phyloP scores from a whole-genome alignment of 2,888 invertebrate species.

The Heliconius sara region DNA sequence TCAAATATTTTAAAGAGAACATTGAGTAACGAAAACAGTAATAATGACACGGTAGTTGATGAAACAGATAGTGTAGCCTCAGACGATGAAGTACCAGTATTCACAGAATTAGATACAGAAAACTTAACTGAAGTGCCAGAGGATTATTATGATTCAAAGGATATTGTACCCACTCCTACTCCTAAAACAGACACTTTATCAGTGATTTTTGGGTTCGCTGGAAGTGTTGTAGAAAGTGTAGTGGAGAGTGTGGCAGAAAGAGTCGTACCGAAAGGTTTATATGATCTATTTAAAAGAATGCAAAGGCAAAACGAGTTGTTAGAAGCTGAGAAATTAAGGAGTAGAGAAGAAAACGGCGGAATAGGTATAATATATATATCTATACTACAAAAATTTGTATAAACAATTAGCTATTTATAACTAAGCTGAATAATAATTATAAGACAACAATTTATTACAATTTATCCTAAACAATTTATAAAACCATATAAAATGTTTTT shows the following conservation, averaged over 20 bases:
- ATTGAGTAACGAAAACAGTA: slow-evolving; percentile 48
- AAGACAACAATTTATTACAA: too few relatives aligned
- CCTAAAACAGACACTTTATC: slow-evolving; percentile 76
- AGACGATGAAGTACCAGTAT: slow-evolving; percentile 65
- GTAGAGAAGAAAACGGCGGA: slow-evolving; percentile 80
- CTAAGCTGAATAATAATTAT: too few relatives aligned
- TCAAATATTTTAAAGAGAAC: slow-evolving; percentile 13
- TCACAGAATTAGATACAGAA: slow-evolving; percentile 71
- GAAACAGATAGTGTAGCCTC: slow-evolving; percentile 53
- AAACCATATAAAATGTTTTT: background rate
- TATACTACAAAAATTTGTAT: background rate
- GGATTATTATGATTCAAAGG: slow-evolving; percentile 78
- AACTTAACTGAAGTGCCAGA: slow-evolving; percentile 69
- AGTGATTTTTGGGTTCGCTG: slow-evolving; percentile 76
- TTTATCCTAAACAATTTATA: background rate
- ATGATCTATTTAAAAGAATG: slow-evolving; percentile 76
- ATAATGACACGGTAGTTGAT: slow-evolving; percentile 35
- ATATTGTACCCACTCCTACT: slow-evolving; percentile 71
- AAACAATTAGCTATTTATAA: too few relatives aligned
- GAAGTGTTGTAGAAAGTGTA: slow-evolving; percentile 76
- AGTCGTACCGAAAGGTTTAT: slow-evolving; percentile 75
- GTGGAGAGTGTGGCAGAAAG: slow-evolving; percentile 77
- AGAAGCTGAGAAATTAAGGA: slow-evolving; percentile 75
- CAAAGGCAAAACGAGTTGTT: slow-evolving; percentile 77
- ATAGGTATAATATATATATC: slow-evolving; percentile 61